These are phyloP conservation scores for Lophochroa leadbeateri DNA, from an alignment of 2,113 vertebrate species.

Conservation along the genomic window DNA sequence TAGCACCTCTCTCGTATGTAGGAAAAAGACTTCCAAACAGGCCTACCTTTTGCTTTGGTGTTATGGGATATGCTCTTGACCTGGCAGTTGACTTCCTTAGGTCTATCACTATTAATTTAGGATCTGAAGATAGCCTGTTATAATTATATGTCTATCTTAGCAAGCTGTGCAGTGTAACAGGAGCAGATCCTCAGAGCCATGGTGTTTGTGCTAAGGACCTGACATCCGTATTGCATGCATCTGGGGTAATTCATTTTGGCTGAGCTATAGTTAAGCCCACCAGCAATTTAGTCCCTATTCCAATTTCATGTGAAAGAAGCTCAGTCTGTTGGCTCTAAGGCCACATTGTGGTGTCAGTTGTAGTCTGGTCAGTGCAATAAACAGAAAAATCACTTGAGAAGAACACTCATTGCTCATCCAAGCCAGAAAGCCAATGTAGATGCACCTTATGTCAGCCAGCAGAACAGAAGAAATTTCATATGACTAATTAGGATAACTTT, in stretches of 20 bases:
- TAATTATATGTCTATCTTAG: not conserved
- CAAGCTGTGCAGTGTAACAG: not conserved
- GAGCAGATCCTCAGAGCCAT: not conserved
- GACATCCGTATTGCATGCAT: fast-evolving
- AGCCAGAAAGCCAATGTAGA: not conserved
- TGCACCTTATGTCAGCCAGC: not conserved
- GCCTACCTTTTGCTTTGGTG: not conserved
- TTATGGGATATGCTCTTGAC: not conserved
- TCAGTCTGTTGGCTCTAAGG: fast-evolving
- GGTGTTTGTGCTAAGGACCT: not conserved
- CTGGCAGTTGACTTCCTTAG: not conserved
- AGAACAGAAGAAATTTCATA: not conserved
- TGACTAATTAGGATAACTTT: not conserved
- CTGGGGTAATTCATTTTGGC: not conserved
- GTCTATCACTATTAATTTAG: not conserved
- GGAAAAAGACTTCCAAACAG: not conserved
- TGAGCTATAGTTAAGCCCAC: not conserved
- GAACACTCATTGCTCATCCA: not conserved
- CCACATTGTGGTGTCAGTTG: fast-evolving
- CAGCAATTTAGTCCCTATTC: not conserved
- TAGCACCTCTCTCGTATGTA: not conserved
- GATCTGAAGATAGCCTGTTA: not conserved
- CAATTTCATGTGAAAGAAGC: not conserved
- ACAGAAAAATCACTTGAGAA: not conserved
- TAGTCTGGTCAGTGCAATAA: not conserved